Evolutionary conservation across 2,113 vertebrate species (phyloP).

Genomic region (Thryonomys swinderianus): DNA sequence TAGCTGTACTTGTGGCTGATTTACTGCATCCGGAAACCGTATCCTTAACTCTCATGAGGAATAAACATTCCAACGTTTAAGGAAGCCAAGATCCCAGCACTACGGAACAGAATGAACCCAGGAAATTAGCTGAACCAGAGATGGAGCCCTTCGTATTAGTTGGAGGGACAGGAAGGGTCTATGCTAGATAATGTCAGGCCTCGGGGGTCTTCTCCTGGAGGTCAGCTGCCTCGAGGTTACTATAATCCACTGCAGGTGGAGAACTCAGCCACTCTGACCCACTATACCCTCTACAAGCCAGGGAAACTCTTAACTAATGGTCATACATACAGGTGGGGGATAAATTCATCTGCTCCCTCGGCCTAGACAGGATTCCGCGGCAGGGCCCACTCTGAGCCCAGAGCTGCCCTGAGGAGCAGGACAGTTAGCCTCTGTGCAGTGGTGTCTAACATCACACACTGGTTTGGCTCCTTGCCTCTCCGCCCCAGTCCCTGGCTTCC

Average conservation of each 20-base stretch:
- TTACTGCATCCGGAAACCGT: neutral
- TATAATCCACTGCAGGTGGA: neutral
- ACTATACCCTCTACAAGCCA: neutral
- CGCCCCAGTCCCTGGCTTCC: neutral
- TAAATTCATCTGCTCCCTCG: neutral
- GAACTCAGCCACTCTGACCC: neutral
- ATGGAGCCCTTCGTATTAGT: neutral
- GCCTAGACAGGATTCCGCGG: neutral
- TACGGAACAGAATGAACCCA: neutral
- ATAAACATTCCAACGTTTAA: neutral
- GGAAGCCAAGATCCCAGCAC: neutral
- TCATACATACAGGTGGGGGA: neutral
- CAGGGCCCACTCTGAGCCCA: neutral
- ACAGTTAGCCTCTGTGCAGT: fast-evolving
- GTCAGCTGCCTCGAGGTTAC: neutral
- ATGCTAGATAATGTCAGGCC: neutral
- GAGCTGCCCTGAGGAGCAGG: neutral
- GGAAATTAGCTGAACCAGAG: neutral
- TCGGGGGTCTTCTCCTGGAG: neutral
- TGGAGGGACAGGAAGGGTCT: neutral
- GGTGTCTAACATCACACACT: neutral
- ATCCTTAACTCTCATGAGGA: neutral
- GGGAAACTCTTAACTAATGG: neutral
- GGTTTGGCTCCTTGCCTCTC: neutral
- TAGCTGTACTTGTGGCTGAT: neutral